Percentiles rank a stretch among this genome's conserved stretches.
Conservation (phyloP, 2,888 invertebrate genomes). For the Uloborus plumipes region DNA sequence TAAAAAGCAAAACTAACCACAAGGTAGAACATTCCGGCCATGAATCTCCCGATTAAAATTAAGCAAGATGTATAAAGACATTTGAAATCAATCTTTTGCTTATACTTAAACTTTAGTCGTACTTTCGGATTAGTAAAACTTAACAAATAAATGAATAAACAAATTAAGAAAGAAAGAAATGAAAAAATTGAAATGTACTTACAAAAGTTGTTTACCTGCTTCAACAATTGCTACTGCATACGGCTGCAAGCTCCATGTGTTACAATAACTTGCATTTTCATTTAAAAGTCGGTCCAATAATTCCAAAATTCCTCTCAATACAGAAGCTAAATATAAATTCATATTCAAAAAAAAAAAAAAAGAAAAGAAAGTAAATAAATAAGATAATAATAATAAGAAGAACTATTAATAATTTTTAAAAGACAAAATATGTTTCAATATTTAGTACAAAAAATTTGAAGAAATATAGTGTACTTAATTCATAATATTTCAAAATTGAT, state of each 20-base stretch:
- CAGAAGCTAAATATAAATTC: conserved; percentile 1
- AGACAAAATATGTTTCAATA: neutral
- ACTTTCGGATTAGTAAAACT: no score
- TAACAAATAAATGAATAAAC: neutral
- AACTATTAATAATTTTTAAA: neutral
- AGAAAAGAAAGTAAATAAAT: neutral
- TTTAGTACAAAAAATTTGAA: neutral
- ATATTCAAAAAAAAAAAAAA: neutral
- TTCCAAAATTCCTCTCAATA: conserved; percentile 24
- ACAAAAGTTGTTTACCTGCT: conserved; percentile 41
- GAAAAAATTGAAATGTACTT: conserved; percentile 2
- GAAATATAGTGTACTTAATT: neutral
- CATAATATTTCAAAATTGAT: no score
- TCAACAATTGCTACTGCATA: conserved; percentile 24
- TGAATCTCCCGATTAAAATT: no score
- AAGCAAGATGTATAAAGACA: no score
- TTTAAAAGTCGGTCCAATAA: conserved; percentile 24
- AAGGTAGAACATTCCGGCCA: no score
- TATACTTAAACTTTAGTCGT: no score
- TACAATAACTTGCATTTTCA: conserved; percentile 17
- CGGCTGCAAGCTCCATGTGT: conserved; percentile 10
- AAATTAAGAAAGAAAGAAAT: neutral
- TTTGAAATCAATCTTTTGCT: no score
- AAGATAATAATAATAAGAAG: neutral
- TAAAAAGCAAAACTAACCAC: no score